A percentile compares a stretch with the other conserved stretches of the same genome.
Evolutionary conservation across 1,140 invertebrate genomes (phyloP).

Genomic region (Ceratina calcarata): DNA sequence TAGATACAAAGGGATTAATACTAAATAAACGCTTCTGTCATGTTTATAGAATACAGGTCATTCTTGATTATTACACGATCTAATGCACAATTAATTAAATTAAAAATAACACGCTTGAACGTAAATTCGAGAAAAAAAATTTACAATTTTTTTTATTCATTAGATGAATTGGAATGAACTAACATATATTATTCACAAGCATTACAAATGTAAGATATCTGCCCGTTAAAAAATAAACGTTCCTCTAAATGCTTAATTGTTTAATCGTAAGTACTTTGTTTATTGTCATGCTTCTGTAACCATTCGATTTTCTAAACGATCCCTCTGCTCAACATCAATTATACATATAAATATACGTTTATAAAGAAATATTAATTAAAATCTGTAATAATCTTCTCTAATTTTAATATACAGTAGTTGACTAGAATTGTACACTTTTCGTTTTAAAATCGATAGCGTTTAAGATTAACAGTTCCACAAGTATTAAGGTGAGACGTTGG

Average conservation of each 20-base stretch:
- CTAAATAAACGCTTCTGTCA: background rate
- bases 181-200: background rate
- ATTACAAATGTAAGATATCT: background rate
- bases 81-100: background rate
- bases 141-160: background rate
- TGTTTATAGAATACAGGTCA: background rate
- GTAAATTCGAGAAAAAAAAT: background rate
- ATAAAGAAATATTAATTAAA: constrained; percentile 21
- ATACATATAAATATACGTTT: constrained; percentile 9
- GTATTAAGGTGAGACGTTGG: constrained; percentile 3
- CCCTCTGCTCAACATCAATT: constrained; percentile 7
- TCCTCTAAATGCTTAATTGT: background rate
- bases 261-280: constrained; percentile 36
- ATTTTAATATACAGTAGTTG: constrained; percentile 27
- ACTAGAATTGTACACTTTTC: constrained; percentile 24
- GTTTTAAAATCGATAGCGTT: constrained; percentile 1
- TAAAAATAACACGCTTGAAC: background rate
- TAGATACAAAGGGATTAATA: constrained; percentile 17
- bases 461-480: background rate
- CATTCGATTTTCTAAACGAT: constrained; percentile 4
- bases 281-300: constrained; percentile 36
- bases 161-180: background rate
- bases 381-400: constrained; percentile 9
- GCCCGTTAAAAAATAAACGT: background rate
- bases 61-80: background rate